A percentile compares a stretch with the other conserved stretches of the same genome.
These are phyloP conservation scores for Phyllotis vaccarum DNA, from an alignment of 2,797 vertebrate genomes.

Conservation along the genomic window DNA sequence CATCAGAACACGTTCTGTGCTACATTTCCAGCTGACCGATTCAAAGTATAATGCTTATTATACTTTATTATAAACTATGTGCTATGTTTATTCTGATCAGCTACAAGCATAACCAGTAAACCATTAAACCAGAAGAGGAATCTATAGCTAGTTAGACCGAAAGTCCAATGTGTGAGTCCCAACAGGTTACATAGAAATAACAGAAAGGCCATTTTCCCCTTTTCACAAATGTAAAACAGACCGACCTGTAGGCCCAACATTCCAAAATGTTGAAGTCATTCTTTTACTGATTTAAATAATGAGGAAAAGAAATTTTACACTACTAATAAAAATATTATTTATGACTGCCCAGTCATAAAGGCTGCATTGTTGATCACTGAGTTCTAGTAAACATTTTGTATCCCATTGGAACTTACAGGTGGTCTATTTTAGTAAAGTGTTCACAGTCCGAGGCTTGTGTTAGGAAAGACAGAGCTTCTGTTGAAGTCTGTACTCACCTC, in stretches of 20 bases:
- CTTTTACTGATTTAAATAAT: conserved; percentile 63
- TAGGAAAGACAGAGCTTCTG: conserved; percentile 35
- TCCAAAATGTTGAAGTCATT: conserved; percentile 51
- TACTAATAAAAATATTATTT: conserved; percentile 72
- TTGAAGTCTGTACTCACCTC: background rate
- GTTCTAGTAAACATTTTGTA: conserved; percentile 60
- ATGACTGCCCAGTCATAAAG: conserved; percentile 45
- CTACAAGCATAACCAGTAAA: conserved; percentile 34
- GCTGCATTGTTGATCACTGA: conserved; percentile 22
- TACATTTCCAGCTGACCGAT: background rate
- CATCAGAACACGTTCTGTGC: background rate
- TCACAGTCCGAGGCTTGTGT: conserved; percentile 52
- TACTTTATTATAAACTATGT: background rate
- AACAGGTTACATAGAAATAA: conserved; percentile 71
- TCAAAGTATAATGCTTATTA: conserved; percentile 44
- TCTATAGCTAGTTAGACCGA: conserved; percentile 66
- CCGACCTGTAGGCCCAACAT: conserved; percentile 54
- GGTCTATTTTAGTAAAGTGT: background rate
- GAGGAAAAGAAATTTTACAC: conserved; percentile 54
- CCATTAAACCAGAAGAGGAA: conserved; percentile 72
- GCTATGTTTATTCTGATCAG: conserved; percentile 39
- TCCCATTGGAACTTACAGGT: conserved; percentile 67
- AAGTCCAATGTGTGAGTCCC: conserved; percentile 70
- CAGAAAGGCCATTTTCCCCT: background rate
- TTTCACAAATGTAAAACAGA: conserved; percentile 5